Evolutionary conservation across 2,113 vertebrate genomes (phyloP).

Genomic region (Menidia beryllina): DNA sequence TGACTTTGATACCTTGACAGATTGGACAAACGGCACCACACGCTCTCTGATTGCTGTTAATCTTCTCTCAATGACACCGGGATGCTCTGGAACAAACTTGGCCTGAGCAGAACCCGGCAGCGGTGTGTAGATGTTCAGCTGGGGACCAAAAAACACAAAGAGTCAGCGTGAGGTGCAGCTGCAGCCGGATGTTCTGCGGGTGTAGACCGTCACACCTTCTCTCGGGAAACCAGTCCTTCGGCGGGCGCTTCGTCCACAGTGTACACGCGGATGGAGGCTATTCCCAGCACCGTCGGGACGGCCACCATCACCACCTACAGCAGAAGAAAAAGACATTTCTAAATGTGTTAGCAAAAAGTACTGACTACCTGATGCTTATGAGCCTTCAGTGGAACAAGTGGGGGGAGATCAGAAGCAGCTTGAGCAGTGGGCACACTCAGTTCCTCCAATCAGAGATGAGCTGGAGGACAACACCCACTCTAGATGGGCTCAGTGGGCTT

Average conservation of each 20-base stretch:
- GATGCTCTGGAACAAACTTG: slow-evolving; percentile 81
- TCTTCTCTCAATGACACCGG: slow-evolving; percentile 82
- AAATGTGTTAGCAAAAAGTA: neutral
- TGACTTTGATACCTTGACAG: slow-evolving; percentile 88
- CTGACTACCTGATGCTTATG: neutral
- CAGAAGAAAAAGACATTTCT: slow-evolving; percentile 6
- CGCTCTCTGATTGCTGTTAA: slow-evolving; percentile 73
- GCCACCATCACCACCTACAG: slow-evolving; percentile 85
- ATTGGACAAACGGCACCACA: slow-evolving; percentile 66
- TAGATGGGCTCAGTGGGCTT: neutral
- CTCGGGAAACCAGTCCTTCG: slow-evolving; percentile 67
- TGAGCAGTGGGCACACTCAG: neutral
- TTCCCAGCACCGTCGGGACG: slow-evolving; percentile 82
- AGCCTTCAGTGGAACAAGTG: neutral
- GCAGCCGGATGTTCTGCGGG: neutral
- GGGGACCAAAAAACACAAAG: slow-evolving; percentile 40
- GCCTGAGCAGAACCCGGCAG: slow-evolving; percentile 63
- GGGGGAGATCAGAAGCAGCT: neutral
- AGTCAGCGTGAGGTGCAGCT: neutral
- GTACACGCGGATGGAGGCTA: slow-evolving; percentile 81
- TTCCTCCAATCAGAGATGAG: slow-evolving; percentile 13
- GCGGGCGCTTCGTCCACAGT: slow-evolving; percentile 69
- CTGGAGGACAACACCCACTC: neutral
- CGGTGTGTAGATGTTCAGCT: slow-evolving; percentile 87
- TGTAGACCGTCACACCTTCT: slow-evolving; percentile 78